Base-by-base conservation (phyloP, 2,113 vertebrate species). In the Malurus melanocephalus region DNA sequence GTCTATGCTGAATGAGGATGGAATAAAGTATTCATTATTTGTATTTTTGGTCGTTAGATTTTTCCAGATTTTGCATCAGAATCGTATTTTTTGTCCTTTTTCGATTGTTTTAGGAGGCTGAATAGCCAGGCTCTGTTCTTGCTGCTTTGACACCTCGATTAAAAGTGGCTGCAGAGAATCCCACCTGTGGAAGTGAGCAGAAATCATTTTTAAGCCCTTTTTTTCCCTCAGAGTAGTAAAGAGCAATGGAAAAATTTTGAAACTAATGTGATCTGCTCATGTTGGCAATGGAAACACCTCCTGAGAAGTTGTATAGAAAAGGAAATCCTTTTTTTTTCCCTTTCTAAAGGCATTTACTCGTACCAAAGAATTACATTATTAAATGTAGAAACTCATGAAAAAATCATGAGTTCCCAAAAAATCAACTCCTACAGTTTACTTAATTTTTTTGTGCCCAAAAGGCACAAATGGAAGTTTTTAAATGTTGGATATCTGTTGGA, bases 221-320 rank as follows among this genome's bases (percentile, higher is more conserved):
- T 94, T 85, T 77, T 20, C 42, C 42, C 45, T 75, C 69, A 43
- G 16, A 57, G 42, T n/a, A 45, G 32, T 64, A 52, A 84, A 53
- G 81, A 26, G 59, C 69, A 81, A 16, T 52, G 42, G 66, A 51
- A 80, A 66, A 56, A 33, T 42, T 46, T 64, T 88, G 55, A 79
- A 88, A 40, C 53, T 68, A 26, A 10, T 46, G 59, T 74, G 73
- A 72, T 94, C 84, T 93, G 74, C 40, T 83, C 77, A 66, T 35
- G 78, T 57, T 87, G 83, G 69, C 91, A 88, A 80, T 28, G 53
- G 80, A 78, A 94, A 75, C 89, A 55, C 55, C 93, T 71, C 81
- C 57, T 77, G 85, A 92, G 83, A 90, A 68, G 76, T 61, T 79
- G 60, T 45, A 27, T 24, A 80, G 88, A 90, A 85, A 69, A 94